A percentile compares a stretch with the other conserved stretches of the same genome.
Conservation (phyloP, 2,888 invertebrate genomes). For the Agrotis exclamationis region DNA sequence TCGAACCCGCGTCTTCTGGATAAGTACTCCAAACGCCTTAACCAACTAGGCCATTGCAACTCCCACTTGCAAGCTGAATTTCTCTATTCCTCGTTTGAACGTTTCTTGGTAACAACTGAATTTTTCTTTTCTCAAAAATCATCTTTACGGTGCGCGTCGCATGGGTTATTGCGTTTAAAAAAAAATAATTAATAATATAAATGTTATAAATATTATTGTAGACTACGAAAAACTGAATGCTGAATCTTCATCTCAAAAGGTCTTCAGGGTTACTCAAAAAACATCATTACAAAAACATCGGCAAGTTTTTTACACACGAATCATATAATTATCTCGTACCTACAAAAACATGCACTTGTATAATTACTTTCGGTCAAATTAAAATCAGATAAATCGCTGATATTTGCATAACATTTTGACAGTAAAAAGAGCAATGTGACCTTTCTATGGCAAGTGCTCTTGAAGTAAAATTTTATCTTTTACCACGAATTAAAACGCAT, state of each 20-base stretch:
- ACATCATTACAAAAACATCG: neutral
- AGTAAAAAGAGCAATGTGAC: constrained; percentile 41
- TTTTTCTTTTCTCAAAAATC: too few relatives aligned
- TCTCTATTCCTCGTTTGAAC: too few relatives aligned
- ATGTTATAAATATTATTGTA: neutral
- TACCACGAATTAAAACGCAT: constrained; percentile 55
- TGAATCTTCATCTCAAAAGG: neutral
- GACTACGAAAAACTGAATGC: constrained; percentile 1
- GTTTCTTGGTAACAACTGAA: too few relatives aligned
- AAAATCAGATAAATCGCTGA: constrained; percentile 4
- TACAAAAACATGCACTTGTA: constrained; percentile 14
- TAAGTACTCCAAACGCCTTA: too few relatives aligned
- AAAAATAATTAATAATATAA: too few relatives aligned
- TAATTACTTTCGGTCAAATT: constrained; percentile 12
- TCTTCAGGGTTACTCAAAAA: neutral
- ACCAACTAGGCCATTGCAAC: too few relatives aligned
- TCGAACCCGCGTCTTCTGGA: too few relatives aligned
- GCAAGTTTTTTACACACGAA: constrained; percentile 1
- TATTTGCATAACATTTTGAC: constrained; percentile 15
- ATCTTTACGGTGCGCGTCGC: too few relatives aligned
- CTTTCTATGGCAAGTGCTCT: constrained; percentile 20
- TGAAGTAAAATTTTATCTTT: constrained; percentile 27
- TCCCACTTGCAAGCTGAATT: too few relatives aligned
- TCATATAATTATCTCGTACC: neutral
- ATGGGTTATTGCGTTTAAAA: too few relatives aligned